Base-by-base conservation (phyloP, 1,140 invertebrate species). In the Conus betulinus region DNA sequence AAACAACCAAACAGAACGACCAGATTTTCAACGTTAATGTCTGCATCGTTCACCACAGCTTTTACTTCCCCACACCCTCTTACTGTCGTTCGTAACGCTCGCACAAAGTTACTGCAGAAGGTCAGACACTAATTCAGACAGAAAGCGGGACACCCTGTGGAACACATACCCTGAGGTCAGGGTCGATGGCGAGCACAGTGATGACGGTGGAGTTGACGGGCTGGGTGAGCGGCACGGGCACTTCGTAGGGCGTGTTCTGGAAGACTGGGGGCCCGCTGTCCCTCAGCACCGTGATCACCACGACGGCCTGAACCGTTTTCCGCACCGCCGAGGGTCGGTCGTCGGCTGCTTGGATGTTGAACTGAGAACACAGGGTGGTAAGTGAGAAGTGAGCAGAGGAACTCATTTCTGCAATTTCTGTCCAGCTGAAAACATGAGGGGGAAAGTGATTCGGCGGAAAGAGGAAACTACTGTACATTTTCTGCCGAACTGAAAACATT, bases 181-280 rank as follows among this genome's bases (percentile, higher is more conserved):
- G 67, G 57, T 92, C 91, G 52, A 52, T 60, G 39, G 92, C 92
- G 51, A 87, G 84, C 25, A 92, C 92, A 15, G 84, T 88, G 53
- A 92, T 88, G 51, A 93, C 84, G 13, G 87, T 91, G 6, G 83
- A 53, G 52, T 92, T 92, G 27, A 93, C 89, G 10, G 67, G 55
- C 71, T 89, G 88, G 23, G 85, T 90, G 20, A 92, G 88, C 10
- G 89, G 79, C 23, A 92, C 90, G 17, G 60, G 79, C 11, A 87
- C 81, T 15, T 67, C 39, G 84, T 93, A 93, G 15, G 91, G 88
- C 15, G 84, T 87, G 60, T 90, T 60, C 5, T 52, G 23, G 82
- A 93, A 93, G 5, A 52, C 23, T 74, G 93, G 93, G 5, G 93
- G 91, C 52, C 90, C 90, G 67, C 51, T 71, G 67, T 89, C 60